phyloP scores from a whole-genome alignment of 2,888 invertebrate genomes.

The Lacanobia oleracea region DNA sequence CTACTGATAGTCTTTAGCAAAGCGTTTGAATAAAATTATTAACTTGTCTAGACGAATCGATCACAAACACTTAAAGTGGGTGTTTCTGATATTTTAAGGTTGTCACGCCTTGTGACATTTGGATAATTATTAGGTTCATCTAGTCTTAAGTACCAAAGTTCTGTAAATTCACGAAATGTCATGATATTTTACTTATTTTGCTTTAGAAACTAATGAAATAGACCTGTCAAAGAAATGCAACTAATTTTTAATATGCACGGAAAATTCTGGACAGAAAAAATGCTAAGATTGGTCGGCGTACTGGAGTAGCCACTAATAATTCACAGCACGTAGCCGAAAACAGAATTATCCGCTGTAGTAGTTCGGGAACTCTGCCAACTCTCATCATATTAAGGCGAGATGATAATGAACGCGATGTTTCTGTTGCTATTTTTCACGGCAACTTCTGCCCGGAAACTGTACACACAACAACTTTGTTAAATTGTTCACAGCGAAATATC shows the following conservation, averaged over 20 bases:
- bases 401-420: slow-evolving; percentile 83
- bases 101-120: slow-evolving; percentile 14
- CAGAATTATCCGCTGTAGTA: slow-evolving; percentile 83
- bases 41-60: slow-evolving; percentile 74
- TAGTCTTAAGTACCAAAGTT: neutral
- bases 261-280: slow-evolving; percentile 44
- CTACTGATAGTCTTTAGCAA: slow-evolving; percentile 48
- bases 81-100: slow-evolving; percentile 31
- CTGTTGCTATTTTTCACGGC: slow-evolving; percentile 74
- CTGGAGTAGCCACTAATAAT: slow-evolving; percentile 76
- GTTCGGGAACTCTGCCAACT: slow-evolving; percentile 85
- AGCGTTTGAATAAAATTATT: slow-evolving; percentile 56
- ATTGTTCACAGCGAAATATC: slow-evolving; percentile 27
- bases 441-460: slow-evolving; percentile 67
- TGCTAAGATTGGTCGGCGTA: slow-evolving; percentile 64
- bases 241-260: slow-evolving; percentile 53
- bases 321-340: slow-evolving; percentile 85
- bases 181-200: neutral
- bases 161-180: neutral
- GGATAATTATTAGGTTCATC: slow-evolving; percentile 19
- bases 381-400: slow-evolving; percentile 86
- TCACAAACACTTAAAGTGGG: slow-evolving; percentile 35
- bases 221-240: slow-evolving; percentile 32
- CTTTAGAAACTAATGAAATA: slow-evolving; percentile 3
- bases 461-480: slow-evolving; percentile 62